Evolutionary conservation across 2,113 vertebrate species (phyloP), one percentile per base, ranked within the genome.

Genomic region (Vanacampus margaritifer): DNA sequence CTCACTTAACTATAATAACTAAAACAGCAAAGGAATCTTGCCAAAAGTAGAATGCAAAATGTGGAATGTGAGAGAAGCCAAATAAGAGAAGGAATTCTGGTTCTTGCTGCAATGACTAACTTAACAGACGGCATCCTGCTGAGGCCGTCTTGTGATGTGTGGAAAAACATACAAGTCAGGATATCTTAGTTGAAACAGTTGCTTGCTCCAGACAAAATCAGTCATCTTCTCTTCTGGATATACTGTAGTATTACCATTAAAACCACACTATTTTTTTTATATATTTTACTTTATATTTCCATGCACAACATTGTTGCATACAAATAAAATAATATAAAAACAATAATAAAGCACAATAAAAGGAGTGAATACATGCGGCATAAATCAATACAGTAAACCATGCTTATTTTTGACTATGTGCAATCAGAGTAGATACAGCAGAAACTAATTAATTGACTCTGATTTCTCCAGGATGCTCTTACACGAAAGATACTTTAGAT

Each of bases 111-210:
- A 36, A 39, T 24, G 28, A 67, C 50, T 10, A 39, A 63, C 60
- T 23, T 39, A 63, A 63, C 16, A 63, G 21, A 21, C 51, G 12
- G 24, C 66, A 69, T 43, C 48, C 62, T 57, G 63, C 50, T 70
- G 71, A 78, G 41, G 36, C 50, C 64, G 56, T 64, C n/a, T 63
- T 43, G 39, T 24, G 60, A 63, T 43, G 21, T 43, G 39, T 63
- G 39, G 39, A 63, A 36, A n/a, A 36, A 36, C 35, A n/a, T 6
- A 48, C 19, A 19, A 21, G 19, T 48, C 46, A 48, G 46, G 19
- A 48, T 48, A 19, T 48, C 46, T 48, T 7, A 9, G 46, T 48
- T 21, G 46, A 21, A 48, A 48, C 46, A 2, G 2, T 48, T 48
- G 21, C 19, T 48, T n/a, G 46, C 19, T n/a, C 46, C 46, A 48